A percentile compares a stretch with the other conserved stretches of the same genome.
These are phyloP conservation scores for Atethmia centrago DNA, from an alignment of 2,888 invertebrate species.

Conservation along the genomic window DNA sequence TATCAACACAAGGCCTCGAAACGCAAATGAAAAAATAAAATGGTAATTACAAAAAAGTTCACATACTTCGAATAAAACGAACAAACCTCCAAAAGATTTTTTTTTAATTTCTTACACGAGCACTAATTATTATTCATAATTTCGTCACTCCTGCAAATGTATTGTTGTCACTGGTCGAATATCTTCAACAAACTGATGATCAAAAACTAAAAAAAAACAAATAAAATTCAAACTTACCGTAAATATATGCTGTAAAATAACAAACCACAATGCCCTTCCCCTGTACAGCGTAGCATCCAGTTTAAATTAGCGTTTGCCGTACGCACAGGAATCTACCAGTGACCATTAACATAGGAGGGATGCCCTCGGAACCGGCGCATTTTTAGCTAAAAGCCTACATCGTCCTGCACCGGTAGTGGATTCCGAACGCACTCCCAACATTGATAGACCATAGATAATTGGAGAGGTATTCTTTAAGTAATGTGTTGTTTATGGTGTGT, in stretches of 20 bases:
- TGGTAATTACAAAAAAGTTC: too few species aligned
- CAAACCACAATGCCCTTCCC: conserved; percentile 39
- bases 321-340: conserved; percentile 77
- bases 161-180: background rate
- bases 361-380: conserved; percentile 72
- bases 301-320: conserved; percentile 84
- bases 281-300: conserved; percentile 78
- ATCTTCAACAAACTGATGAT: background rate
- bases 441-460: conserved; percentile 73
- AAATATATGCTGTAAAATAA: conserved; percentile 10
- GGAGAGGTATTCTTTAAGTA: conserved; percentile 61
- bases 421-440: conserved; percentile 62
- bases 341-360: conserved; percentile 85
- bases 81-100: too few species aligned
- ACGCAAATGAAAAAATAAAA: too few species aligned
- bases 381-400: conserved; percentile 80
- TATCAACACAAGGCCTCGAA: too few species aligned
- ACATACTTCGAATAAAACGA: too few species aligned
- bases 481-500: conserved; percentile 61
- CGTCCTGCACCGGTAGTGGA: conserved; percentile 58
- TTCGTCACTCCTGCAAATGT: background rate
- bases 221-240: background rate
- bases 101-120: too few species aligned
- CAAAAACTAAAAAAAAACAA: background rate
- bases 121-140: background rate